phyloP scores from a whole-genome alignment of 1,140 invertebrate species.

The Zaprionus inermis region DNA sequence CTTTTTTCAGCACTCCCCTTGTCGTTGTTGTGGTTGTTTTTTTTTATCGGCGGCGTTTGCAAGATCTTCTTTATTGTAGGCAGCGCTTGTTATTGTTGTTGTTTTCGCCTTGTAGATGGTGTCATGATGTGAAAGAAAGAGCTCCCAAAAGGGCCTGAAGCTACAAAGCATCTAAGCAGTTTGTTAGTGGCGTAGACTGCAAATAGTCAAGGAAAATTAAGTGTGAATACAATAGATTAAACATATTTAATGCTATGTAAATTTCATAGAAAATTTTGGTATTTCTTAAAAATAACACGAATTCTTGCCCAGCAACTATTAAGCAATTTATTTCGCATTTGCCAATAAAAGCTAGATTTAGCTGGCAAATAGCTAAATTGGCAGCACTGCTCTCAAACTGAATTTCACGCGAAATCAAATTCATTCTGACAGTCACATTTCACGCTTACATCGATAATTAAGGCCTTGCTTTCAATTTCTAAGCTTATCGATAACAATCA shows the following conservation, averaged over 20 bases:
- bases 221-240: background rate
- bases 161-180: conserved; percentile 7
- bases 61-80: conserved; percentile 45
- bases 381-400: background rate
- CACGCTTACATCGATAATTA: no score
- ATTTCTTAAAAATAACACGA: no score
- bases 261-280: no score
- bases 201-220: background rate
- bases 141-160: conserved; percentile 9
- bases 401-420: background rate
- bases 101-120: conserved; percentile 52
- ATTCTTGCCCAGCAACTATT: no score
- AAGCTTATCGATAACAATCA: no score
- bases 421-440: no score
- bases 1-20: conserved; percentile 46
- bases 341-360: no score
- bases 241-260: no score
- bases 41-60: conserved; percentile 28
- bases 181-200: conserved; percentile 20
- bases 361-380: no score
- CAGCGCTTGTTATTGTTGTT: conserved; percentile 28
- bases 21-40: conserved; percentile 30
- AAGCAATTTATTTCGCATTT: no score
- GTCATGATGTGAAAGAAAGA: conserved; percentile 58
- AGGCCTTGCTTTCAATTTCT: no score